These are phyloP conservation scores for Protomyctophum bolini DNA, from an alignment of 2,113 vertebrate species.

Conservation along the genomic window DNA sequence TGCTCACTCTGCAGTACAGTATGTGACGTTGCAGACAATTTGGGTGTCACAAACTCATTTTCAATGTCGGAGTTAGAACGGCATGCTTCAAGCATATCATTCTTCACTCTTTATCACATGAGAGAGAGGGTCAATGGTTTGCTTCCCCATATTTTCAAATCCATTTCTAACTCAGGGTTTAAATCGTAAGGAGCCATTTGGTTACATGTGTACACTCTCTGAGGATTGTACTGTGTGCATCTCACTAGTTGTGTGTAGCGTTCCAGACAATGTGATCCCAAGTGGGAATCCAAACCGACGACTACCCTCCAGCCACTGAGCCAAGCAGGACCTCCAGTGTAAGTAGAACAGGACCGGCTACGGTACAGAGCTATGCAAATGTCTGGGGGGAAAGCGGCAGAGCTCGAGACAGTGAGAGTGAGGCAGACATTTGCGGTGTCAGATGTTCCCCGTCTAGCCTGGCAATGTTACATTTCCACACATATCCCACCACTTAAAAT, in stretches of 20 bases:
- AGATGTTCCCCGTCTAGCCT: conserved; percentile 57
- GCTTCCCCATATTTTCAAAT: too few relatives aligned
- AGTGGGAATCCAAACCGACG: not conserved
- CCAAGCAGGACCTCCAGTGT: not conserved
- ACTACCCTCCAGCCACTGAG: not conserved
- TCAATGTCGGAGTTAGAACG: too few relatives aligned
- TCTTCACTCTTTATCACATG: too few relatives aligned
- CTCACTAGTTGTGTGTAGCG: not conserved
- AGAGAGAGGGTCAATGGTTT: too few relatives aligned
- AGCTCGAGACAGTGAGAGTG: conserved; percentile 51
- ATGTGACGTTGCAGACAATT: too few relatives aligned
- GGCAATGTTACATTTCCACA: conserved; percentile 69
- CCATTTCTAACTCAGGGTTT: too few relatives aligned
- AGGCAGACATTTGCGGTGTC: conserved; percentile 50
- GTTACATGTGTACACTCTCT: too few relatives aligned
- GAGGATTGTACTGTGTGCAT: not conserved
- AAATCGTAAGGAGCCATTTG: too few relatives aligned
- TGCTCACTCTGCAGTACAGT: too few relatives aligned
- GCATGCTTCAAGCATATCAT: too few relatives aligned
- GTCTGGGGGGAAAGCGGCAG: conserved; percentile 40
- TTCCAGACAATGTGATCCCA: not conserved
- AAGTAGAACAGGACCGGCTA: not conserved
- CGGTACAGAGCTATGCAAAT: conserved; percentile 9
- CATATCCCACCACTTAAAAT: conserved; percentile 55
- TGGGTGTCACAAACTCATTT: too few relatives aligned